A percentile compares a stretch with the other conserved stretches of the same genome.
These are phyloP conservation scores for Pangasius mekongensis DNA, from an alignment of 2,797 vertebrate genomes.

Conservation along the genomic window DNA sequence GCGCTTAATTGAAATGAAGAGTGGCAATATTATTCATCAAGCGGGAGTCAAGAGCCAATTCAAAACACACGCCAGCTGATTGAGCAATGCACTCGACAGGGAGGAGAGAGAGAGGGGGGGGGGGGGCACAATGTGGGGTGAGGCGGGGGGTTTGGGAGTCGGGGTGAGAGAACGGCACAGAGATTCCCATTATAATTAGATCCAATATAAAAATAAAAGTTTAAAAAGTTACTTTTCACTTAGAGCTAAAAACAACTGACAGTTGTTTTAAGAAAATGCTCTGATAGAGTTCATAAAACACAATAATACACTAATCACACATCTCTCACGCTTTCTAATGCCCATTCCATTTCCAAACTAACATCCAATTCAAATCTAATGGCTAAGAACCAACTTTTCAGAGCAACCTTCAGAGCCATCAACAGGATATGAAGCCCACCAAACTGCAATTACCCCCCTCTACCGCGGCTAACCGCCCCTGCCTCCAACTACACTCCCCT, in stretches of 20 bases:
- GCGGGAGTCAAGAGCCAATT: constrained; percentile 88
- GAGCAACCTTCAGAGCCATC: constrained; percentile 73
- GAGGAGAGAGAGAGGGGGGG: constrained; percentile 65
- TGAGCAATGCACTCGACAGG: constrained; percentile 80
- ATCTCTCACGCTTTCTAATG: not conserved
- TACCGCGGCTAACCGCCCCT: constrained; percentile 47
- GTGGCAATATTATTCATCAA: constrained; percentile 86
- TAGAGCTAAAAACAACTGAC: not conserved
- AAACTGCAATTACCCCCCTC: constrained; percentile 86
- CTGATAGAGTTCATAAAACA: not conserved
- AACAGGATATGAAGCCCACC: constrained; percentile 83
- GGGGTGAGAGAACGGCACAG: constrained; percentile 67
- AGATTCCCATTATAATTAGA: not conserved
- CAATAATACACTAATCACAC: not conserved
- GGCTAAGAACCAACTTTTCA: constrained; percentile 43
- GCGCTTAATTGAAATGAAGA: constrained; percentile 91
- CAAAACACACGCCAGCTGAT: constrained; percentile 80
- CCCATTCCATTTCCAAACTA: constrained; percentile 3
- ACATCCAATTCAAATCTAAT: constrained; percentile 6
- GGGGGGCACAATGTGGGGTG: constrained; percentile 51
- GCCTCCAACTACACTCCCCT: constrained; percentile 42
- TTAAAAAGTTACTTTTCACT: not conserved
- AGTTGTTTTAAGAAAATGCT: not conserved
- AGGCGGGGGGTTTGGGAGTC: too few species aligned
- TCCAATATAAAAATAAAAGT: constrained; percentile 46